Evolutionary conservation across 2,113 vertebrate species (phyloP).

Genomic region (Indri indri): DNA sequence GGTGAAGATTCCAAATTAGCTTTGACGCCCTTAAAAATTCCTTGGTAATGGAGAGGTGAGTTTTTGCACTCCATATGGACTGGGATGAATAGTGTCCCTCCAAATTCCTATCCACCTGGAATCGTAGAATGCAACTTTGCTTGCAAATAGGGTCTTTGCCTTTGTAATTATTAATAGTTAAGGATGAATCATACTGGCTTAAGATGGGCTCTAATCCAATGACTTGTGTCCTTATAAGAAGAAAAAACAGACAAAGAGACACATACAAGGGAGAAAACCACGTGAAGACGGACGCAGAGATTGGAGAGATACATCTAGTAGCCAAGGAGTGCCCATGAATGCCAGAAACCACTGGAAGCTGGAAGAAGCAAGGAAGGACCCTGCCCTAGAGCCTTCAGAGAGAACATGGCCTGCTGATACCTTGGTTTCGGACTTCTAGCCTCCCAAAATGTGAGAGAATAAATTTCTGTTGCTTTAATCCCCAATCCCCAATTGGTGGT

Average conservation of each 20-base stretch:
- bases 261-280: not conserved
- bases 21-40: not conserved
- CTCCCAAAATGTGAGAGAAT: not conserved
- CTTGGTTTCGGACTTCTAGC: not conserved
- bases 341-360: not conserved
- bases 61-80: not conserved
- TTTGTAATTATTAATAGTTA: not conserved
- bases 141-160: not conserved
- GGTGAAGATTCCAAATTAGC: constrained; percentile 4
- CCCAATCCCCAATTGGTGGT: not conserved
- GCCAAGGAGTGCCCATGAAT: not conserved
- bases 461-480: not conserved
- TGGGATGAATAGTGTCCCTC: not conserved
- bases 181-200: not conserved
- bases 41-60: not conserved
- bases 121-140: not conserved
- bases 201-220: not conserved
- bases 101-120: not conserved
- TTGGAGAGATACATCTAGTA: not conserved
- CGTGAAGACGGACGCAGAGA: not conserved
- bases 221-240: not conserved
- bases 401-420: not conserved
- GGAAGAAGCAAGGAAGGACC: not conserved
- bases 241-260: not conserved
- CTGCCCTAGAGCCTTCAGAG: not conserved